Evolutionary conservation across 2,113 vertebrate species (phyloP), one percentile per base, ranked within the genome.

Genomic region (Pedionomus torquatus): DNA sequence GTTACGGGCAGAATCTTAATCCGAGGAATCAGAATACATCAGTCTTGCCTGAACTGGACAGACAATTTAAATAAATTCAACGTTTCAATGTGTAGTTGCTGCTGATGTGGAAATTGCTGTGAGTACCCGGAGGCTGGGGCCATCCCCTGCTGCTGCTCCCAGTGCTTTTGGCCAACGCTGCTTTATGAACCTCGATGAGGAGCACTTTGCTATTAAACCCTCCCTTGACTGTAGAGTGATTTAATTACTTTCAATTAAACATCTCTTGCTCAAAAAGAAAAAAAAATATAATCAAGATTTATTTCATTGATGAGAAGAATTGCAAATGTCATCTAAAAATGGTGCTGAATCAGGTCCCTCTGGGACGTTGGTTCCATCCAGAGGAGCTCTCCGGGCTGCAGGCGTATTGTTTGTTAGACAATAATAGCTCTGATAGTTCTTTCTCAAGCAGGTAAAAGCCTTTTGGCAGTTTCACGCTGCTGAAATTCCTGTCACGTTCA

Each of bases 211-310:
- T 92, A 9, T 51, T 89, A 72, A 76, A 95, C 68, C 49, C 52
- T 79, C 57, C 79, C 74, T 79, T 76, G 70, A 46, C 61, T 91
- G 77, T 52, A 61, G 89, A 85, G 61, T 82, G 57, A 87, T 91
- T 97, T 95, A 95, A 97, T 95, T 92, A 79, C 44, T 46, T 68
- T 91, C 57, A 82, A 76, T 94, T 93, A 89, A 89, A 81, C 19
- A 66, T 19, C 51, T 54, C 72, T 76, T 57, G 61, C 71, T 93
- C 54, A 35, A 80, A 84, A 76, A 55, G 20, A 21, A 48, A 39
- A 37, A 46, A 37, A 24, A 48, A 37, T 79, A 24, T 25, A 48
- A 43, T 10, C 9, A 57, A 41, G 54, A 52, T 79, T 83, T 75
- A 61, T 78, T 13, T 65, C 11, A 89, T 65, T 82, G 72, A 78